phyloP scores from a whole-genome alignment of 2,888 invertebrate species.

The Melanotus villosus region DNA sequence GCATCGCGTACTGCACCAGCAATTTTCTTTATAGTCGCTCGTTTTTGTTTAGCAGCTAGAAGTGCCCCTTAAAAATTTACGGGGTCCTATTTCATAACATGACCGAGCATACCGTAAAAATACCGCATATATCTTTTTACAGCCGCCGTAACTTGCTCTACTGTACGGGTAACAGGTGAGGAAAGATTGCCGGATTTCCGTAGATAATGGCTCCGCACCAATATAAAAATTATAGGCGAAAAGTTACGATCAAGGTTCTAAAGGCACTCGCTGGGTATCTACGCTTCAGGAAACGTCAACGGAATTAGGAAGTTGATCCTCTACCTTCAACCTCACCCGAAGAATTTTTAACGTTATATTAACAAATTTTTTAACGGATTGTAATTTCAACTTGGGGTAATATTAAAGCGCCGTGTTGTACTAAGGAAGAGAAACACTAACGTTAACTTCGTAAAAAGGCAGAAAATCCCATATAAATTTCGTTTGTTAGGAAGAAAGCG shows the following conservation, averaged over 20 bases:
- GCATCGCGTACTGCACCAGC: constrained; percentile 18
- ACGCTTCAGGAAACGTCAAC: constrained; percentile 10
- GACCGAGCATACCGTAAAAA: constrained; percentile 38
- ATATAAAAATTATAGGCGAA: constrained; percentile 40
- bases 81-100: constrained; percentile 47
- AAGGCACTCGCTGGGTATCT: constrained; percentile 19
- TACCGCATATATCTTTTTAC: constrained; percentile 39
- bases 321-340: too few relatives aligned
- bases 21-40: constrained; percentile 28
- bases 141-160: constrained; percentile 31
- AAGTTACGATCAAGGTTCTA: constrained; percentile 25
- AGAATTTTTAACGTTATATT: too few relatives aligned
- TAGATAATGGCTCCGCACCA: constrained; percentile 35
- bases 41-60: constrained; percentile 44
- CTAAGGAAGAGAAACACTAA: too few relatives aligned
- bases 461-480: too few relatives aligned
- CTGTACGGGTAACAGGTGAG: constrained; percentile 41
- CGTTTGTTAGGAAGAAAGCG: too few relatives aligned
- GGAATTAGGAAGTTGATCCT: constrained; percentile 10
- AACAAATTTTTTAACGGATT: too few relatives aligned
- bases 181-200: constrained; percentile 40
- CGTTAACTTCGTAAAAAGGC: too few relatives aligned
- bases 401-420: too few relatives aligned
- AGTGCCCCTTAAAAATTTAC: constrained; percentile 48
- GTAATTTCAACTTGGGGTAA: too few relatives aligned